These are phyloP conservation scores for Lytechinus variegatus DNA, from an alignment of 35 echinoderm and acorn worm genomes.

Conservation along the genomic window DNA sequence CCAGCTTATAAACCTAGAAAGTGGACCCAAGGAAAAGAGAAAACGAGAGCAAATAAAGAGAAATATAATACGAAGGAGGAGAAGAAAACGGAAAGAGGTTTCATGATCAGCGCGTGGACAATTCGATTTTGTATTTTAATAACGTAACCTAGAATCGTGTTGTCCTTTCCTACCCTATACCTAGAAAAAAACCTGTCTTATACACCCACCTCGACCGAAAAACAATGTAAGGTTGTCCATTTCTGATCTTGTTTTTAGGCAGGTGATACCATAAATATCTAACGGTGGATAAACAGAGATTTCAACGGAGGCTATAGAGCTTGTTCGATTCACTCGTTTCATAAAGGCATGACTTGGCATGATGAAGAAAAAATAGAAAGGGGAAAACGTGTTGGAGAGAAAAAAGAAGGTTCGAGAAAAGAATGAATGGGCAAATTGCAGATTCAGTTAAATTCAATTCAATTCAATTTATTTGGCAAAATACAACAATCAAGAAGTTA, in stretches of 20 bases:
- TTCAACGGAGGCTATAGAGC: too few relatives aligned
- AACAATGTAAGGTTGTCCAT: not conserved
- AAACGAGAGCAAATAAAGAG: not conserved
- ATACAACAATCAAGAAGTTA: too few relatives aligned
- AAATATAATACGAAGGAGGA: not conserved
- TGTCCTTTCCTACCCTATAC: not conserved
- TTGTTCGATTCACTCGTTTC: too few relatives aligned
- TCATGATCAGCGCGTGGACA: not conserved
- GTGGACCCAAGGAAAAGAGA: not conserved
- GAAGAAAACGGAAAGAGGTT: not conserved
- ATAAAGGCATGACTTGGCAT: too few relatives aligned
- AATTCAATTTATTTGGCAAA: too few relatives aligned
- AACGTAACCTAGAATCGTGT: not conserved
- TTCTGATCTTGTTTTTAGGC: not conserved
- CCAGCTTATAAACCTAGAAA: not conserved
- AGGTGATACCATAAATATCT: not conserved
- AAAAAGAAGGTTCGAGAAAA: too few relatives aligned
- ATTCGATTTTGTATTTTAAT: slow-evolving; percentile 25
- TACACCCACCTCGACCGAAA: not conserved
- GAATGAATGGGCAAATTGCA: too few relatives aligned
- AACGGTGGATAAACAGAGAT: too few relatives aligned
- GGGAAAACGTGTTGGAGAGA: too few relatives aligned
- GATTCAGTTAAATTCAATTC: too few relatives aligned
- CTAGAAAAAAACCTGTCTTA: not conserved
- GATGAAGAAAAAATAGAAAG: too few relatives aligned